Evolutionary conservation across 2,888 invertebrate genomes (phyloP).

Genomic region (Coremacera marginata): DNA sequence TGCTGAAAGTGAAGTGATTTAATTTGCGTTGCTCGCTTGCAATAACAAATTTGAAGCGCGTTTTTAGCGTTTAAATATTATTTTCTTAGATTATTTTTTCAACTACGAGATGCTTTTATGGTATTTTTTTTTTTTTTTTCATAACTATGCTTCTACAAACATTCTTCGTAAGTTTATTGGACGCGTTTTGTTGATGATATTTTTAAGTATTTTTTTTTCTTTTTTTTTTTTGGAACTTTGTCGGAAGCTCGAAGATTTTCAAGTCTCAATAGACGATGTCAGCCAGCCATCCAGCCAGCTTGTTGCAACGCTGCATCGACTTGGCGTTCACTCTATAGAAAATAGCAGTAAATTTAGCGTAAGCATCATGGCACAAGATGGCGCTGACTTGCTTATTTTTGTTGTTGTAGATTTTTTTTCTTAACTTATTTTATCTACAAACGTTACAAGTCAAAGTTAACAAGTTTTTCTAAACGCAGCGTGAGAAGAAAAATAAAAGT

Average conservation of each 20-base stretch:
- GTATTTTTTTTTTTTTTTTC: too few species aligned
- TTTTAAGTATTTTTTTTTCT: background rate
- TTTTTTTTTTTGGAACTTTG: background rate
- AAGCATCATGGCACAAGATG: background rate
- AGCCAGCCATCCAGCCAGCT: background rate
- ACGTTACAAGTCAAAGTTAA: background rate
- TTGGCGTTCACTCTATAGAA: background rate
- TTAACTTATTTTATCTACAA: background rate
- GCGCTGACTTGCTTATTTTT: background rate
- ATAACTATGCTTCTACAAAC: too few species aligned
- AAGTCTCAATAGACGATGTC: background rate
- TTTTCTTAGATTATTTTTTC: background rate
- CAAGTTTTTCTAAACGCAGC: background rate
- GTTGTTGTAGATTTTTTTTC: background rate
- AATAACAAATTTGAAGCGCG: background rate
- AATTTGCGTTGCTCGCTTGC: background rate
- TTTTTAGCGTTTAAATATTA: background rate
- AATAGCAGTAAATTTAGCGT: slow-evolving; percentile 24
- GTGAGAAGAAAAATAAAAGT: background rate
- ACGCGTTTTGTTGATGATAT: background rate
- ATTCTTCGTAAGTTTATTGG: background rate
- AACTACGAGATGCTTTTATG: too few species aligned
- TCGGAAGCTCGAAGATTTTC: background rate
- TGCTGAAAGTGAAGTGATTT: background rate
- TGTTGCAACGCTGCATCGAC: slow-evolving; percentile 9